Conservation (phyloP, 2,797 vertebrate species). For the Chelmon rostratus region DNA sequence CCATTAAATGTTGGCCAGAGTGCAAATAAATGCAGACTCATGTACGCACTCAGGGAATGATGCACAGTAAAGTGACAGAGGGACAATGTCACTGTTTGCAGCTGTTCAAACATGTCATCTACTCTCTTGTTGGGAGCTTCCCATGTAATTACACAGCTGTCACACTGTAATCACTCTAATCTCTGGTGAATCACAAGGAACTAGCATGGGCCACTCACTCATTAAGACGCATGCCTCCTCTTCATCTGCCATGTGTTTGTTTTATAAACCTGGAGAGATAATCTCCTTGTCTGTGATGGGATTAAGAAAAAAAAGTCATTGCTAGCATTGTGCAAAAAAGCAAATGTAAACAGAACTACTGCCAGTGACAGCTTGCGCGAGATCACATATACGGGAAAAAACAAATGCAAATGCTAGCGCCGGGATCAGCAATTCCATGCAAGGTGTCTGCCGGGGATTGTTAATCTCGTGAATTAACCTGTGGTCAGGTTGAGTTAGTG, state of each 20-base stretch:
- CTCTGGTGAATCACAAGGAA: conserved; percentile 72
- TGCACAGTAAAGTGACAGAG: conserved; percentile 43
- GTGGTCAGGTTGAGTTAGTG: conserved; percentile 52
- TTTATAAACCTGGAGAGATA: conserved; percentile 60
- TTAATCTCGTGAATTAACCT: conserved; percentile 63
- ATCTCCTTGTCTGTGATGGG: conserved; percentile 56
- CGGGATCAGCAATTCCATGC: conserved; percentile 39
- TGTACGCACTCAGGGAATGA: conserved; percentile 25
- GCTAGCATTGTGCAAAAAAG: conserved; percentile 1
- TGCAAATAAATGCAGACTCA: conserved; percentile 41
- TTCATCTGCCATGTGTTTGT: conserved; percentile 57
- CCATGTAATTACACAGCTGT: conserved; percentile 81
- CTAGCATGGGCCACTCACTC: conserved; percentile 62
- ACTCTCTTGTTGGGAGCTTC: conserved; percentile 66
- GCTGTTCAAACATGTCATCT: conserved; percentile 76
- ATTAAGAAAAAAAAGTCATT: conserved; percentile 7
- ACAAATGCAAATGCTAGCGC: conserved; percentile 29
- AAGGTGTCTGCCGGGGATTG: conserved; percentile 23
- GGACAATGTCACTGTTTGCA: conserved; percentile 67
- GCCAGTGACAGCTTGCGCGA: conserved; percentile 40
- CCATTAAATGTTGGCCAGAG: conserved; percentile 11
- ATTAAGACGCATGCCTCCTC: conserved; percentile 63
- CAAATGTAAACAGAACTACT: conserved; percentile 12
- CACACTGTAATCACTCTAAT: conserved; percentile 78
- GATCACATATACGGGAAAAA: conserved; percentile 9